Base-by-base conservation (phyloP, 2,888 invertebrate genomes). In the Leptopilina drosophilae region DNA sequence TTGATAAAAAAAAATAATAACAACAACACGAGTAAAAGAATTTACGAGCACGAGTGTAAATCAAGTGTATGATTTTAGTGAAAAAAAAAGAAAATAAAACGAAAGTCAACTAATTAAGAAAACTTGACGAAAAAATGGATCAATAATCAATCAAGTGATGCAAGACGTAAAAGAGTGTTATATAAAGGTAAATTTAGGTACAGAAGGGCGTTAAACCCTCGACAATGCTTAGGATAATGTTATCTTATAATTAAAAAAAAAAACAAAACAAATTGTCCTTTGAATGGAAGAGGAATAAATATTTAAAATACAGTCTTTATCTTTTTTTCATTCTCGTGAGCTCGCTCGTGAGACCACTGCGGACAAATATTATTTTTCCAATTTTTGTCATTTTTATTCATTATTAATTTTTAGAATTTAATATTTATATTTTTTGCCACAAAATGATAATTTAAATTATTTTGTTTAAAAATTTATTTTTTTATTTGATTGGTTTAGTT, bases 211-310 rank as follows among this genome's bases (percentile, higher is more conserved):
- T 82, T 82, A 84, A 83, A 80, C 89, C 89, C 89, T 89, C 87
- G 86, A 90, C 89, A 89, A 90, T 90, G 90, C 90, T 90, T 91
- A 91, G 91, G 90, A 91, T 91, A 91, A 91, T 91, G 91, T 91
- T 91, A 91, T 91, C 90, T 91, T 91, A 91, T 91, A 90, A 91
- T 90, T 90, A 90, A 89, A 90, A 46, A 89, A 90, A 46, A 9
- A 46, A 46, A 20, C 20, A 20, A 49, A 49, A 89, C 87, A 91
- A 91, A 91, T 90, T 91, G 89, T 91, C 91, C 91, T 91, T 90
- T 90, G 86, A 89, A 90, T 88, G 88, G 88, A 88, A 87, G 82
- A 91, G 91, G 90, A 91, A 91, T 91, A 91, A 91, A 91, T 91
- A 91, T 91, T 91, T 91, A 91, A 91, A 91, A 91, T 91, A 91